Evolutionary conservation across 2,797 vertebrate species (phyloP).

Genomic region (Astyanax mexicanus): DNA sequence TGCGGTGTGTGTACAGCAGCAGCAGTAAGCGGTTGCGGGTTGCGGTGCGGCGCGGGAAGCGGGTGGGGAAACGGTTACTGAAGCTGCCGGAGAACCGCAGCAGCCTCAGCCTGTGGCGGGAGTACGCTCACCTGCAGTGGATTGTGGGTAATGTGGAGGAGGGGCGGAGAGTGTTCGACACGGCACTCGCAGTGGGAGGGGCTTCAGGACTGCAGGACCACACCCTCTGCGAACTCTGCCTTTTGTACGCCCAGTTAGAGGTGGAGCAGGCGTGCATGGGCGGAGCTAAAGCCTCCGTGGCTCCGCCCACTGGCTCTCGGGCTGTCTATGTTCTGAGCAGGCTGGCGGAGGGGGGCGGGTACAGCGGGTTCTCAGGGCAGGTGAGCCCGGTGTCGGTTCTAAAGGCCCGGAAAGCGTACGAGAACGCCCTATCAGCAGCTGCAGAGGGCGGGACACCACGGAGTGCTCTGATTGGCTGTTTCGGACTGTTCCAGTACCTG

Average conservation of each 20-base stretch:
- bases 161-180: slow-evolving; percentile 91
- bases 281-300: slow-evolving; percentile 17
- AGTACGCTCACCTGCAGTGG: slow-evolving; percentile 94
- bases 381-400: slow-evolving; percentile 79
- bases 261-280: slow-evolving; percentile 68
- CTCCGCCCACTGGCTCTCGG: slow-evolving; percentile 66
- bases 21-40: slow-evolving; percentile 87
- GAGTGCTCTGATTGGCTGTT: slow-evolving; percentile 82
- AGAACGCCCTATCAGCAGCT: slow-evolving; percentile 73
- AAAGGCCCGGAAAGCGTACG: slow-evolving; percentile 89
- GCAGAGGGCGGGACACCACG: not conserved
- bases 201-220: slow-evolving; percentile 73
- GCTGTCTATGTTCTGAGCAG: slow-evolving; percentile 83
- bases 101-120: slow-evolving; percentile 86
- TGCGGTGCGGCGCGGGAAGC: slow-evolving; percentile 92
- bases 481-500: slow-evolving; percentile 92
- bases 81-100: slow-evolving; percentile 90
- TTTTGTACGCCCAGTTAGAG: slow-evolving; percentile 91
- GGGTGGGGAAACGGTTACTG: slow-evolving; percentile 90
- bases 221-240: slow-evolving; percentile 83
- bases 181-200: slow-evolving; percentile 76
- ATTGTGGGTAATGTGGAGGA: slow-evolving; percentile 89
- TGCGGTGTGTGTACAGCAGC: slow-evolving; percentile 78
- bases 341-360: slow-evolving; percentile 78
- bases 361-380: slow-evolving; percentile 72